These are phyloP conservation scores for Perithous albicinctus DNA, from an alignment of 2,888 invertebrate species.

Conservation along the genomic window DNA sequence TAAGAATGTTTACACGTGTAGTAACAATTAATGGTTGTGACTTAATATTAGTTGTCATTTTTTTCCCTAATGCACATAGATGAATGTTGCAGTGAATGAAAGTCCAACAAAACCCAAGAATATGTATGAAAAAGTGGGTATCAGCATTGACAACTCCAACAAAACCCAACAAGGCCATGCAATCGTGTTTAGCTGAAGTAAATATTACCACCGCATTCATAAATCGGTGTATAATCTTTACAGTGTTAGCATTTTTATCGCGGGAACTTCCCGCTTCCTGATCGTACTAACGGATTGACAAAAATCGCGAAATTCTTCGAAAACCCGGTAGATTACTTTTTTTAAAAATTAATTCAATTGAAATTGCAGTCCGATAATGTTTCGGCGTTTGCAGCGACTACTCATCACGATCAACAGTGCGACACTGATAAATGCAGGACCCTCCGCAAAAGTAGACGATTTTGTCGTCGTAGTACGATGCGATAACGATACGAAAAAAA, in stretches of 20 bases:
- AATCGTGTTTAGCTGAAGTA: not conserved
- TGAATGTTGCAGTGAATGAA: not conserved
- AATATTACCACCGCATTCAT: not conserved
- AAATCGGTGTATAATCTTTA: not conserved
- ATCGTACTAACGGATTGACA: not conserved
- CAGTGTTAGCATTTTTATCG: not conserved
- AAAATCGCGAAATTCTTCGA: not conserved
- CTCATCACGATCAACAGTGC: slow-evolving; percentile 60
- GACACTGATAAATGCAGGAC: slow-evolving; percentile 49
- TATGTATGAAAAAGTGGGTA: too few species aligned
- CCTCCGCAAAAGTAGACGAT: slow-evolving; percentile 37
- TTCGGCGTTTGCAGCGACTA: slow-evolving; percentile 30
- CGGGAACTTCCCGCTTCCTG: not conserved
- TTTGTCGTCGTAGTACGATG: slow-evolving; percentile 46
- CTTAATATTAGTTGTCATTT: too few species aligned
- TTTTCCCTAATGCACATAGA: too few species aligned
- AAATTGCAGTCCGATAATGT: slow-evolving; percentile 3
- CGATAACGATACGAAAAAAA: slow-evolving; percentile 50
- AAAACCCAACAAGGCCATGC: slow-evolving; percentile 14
- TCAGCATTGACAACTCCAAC: too few species aligned
- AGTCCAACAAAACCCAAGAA: not conserved
- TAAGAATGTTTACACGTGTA: too few species aligned
- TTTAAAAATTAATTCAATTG: too few species aligned
- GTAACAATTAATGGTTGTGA: too few species aligned
- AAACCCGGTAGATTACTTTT: not conserved